phyloP scores from a whole-genome alignment of 2,797 vertebrate species.

The Squalus acanthias region DNA sequence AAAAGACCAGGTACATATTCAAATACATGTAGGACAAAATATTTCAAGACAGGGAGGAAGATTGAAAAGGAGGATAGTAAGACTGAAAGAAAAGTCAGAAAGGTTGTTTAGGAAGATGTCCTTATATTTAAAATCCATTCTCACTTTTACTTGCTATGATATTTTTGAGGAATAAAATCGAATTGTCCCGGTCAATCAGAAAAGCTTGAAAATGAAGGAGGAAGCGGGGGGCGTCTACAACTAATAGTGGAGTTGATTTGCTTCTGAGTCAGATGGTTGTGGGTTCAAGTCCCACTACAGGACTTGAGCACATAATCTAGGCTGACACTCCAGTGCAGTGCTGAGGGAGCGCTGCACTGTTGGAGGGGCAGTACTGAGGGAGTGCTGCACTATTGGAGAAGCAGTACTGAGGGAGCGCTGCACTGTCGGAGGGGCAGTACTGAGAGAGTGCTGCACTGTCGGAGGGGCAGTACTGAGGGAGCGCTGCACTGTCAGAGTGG shows the following conservation, averaged over 20 bases:
- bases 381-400: too few relatives aligned
- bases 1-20: background rate
- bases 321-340: background rate
- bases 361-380: too few relatives aligned
- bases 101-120: background rate
- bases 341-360: background rate
- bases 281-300: background rate
- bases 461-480: too few relatives aligned
- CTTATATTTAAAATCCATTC: background rate
- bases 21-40: background rate
- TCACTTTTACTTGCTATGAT: background rate
- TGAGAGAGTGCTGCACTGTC: too few relatives aligned
- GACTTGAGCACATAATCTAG: background rate
- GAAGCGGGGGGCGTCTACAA: rapidly evolving
- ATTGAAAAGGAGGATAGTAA: background rate
- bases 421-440: too few relatives aligned
- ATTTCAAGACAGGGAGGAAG: background rate
- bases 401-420: too few relatives aligned
- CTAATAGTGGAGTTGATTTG: background rate
- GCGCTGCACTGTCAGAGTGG: too few relatives aligned
- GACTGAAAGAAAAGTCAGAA: background rate
- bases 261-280: background rate
- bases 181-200: background rate
- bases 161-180: background rate
- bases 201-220: background rate